These are phyloP conservation scores for Papilio elwesi DNA, from an alignment of 2,888 invertebrate species.

Conservation along the genomic window DNA sequence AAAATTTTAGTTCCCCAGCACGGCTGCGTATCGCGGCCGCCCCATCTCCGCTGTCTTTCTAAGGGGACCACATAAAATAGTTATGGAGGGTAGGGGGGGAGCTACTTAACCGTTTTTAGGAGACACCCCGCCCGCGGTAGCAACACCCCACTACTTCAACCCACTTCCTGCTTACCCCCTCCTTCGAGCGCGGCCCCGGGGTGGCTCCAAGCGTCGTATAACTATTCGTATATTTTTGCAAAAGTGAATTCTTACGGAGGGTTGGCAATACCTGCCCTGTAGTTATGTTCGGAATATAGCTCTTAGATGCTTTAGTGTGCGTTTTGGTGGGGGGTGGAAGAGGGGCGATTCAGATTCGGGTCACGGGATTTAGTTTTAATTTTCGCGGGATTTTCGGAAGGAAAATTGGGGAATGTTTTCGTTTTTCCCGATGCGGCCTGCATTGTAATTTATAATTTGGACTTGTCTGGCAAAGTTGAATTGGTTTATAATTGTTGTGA, in stretches of 20 bases:
- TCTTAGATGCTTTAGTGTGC: conserved; percentile 69
- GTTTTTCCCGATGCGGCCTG: conserved; percentile 62
- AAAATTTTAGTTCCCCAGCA: conserved; percentile 80
- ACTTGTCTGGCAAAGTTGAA: neutral
- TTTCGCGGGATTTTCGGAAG: conserved; percentile 64
- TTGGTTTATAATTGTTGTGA: conserved; percentile 19
- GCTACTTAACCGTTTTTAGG: conserved; percentile 85
- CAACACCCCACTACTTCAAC: conserved; percentile 75
- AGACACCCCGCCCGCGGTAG: conserved; percentile 79
- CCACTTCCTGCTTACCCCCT: conserved; percentile 76
- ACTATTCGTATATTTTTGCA: conserved; percentile 82
- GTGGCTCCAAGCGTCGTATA: conserved; percentile 63
- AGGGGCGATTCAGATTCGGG: conserved; percentile 75
- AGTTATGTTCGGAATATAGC: conserved; percentile 70
- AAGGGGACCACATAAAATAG: conserved; percentile 84
- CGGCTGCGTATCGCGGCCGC: conserved; percentile 75
- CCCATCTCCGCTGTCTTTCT: conserved; percentile 83
- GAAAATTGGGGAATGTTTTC: conserved; percentile 59
- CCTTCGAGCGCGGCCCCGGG: conserved; percentile 56
- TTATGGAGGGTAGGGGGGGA: conserved; percentile 80
- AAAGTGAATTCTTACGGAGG: conserved; percentile 79
- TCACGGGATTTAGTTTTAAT: conserved; percentile 82
- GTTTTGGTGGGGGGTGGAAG: conserved; percentile 65
- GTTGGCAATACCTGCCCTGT: conserved; percentile 77
- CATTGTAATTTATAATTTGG: conserved; percentile 49